Evolutionary conservation across 2,797 vertebrate species (phyloP).

Genomic region (Cichlasoma orientale): DNA sequence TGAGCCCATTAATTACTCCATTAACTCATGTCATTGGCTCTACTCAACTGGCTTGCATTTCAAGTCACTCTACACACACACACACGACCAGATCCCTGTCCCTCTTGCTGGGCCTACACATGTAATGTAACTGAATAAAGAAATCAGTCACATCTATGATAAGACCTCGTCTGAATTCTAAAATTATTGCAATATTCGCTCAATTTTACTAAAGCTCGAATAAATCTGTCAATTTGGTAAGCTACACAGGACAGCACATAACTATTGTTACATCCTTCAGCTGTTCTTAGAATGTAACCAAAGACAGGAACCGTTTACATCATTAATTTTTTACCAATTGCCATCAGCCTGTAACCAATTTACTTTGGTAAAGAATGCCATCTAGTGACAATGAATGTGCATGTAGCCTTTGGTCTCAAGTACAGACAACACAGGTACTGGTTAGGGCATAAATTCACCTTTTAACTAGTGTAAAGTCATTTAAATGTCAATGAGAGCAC

Average conservation of each 20-base stretch:
- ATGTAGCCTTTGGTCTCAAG: neutral
- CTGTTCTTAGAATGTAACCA: neutral
- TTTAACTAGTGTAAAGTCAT: too few relatives aligned
- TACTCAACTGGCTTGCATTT: neutral
- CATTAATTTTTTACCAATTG: slow-evolving; percentile 14
- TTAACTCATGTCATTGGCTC: too few relatives aligned
- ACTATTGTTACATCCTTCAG: neutral
- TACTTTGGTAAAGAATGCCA: slow-evolving; percentile 39
- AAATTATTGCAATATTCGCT: neutral
- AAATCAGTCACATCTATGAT: too few relatives aligned
- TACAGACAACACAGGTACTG: neutral
- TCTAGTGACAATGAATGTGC: slow-evolving; percentile 44
- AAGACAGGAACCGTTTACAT: neutral
- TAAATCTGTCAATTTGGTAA: neutral
- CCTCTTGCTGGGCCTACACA: accelerated
- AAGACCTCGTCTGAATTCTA: too few relatives aligned
- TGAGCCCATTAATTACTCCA: too few relatives aligned
- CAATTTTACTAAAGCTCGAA: neutral
- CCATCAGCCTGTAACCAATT: neutral
- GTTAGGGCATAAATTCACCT: neutral
- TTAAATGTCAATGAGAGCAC: slow-evolving; percentile 52
- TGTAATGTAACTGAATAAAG: too few relatives aligned
- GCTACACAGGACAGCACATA: neutral
- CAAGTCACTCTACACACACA: neutral
- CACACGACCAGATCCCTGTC: neutral